These are phyloP conservation scores for Turdus rufiventris DNA, from an alignment of 2,113 vertebrate genomes.

Conservation along the genomic window DNA sequence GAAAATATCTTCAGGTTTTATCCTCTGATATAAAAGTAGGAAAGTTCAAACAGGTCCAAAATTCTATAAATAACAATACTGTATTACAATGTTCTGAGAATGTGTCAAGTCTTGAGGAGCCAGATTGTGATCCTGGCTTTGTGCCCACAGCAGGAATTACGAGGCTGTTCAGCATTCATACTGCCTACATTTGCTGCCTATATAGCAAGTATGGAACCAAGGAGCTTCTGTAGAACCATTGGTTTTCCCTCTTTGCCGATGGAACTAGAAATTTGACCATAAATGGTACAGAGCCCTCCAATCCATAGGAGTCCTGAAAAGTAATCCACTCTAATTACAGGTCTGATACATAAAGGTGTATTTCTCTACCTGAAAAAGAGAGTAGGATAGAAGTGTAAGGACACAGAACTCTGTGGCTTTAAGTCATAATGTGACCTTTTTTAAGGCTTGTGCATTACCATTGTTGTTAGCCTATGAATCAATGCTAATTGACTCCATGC, in stretches of 20 bases:
- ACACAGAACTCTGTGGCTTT: background rate
- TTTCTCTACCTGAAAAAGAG: background rate
- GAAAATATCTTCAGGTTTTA: background rate
- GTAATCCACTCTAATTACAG: background rate
- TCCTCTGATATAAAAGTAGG: background rate
- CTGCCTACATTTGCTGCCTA: conserved; percentile 1
- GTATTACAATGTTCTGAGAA: conserved; percentile 35
- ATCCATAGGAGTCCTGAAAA: background rate
- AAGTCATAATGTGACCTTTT: background rate
- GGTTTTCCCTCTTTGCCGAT: background rate
- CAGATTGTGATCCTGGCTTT: conserved; percentile 58
- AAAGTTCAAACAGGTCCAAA: conserved; percentile 20
- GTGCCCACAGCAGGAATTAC: conserved; percentile 18
- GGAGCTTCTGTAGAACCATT: background rate
- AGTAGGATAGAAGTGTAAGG: background rate
- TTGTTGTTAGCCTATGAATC: background rate
- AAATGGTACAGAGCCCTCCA: background rate
- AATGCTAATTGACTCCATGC: background rate
- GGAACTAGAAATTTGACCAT: background rate
- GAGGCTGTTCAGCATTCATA: background rate
- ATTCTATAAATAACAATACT: conserved; percentile 48
- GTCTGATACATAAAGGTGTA: background rate
- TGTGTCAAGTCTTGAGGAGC: conserved; percentile 39
- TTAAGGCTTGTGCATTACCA: background rate
- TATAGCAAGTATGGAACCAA: background rate